Evolutionary conservation across 2,888 invertebrate genomes (phyloP).

Genomic region (Colostygia pectinataria): DNA sequence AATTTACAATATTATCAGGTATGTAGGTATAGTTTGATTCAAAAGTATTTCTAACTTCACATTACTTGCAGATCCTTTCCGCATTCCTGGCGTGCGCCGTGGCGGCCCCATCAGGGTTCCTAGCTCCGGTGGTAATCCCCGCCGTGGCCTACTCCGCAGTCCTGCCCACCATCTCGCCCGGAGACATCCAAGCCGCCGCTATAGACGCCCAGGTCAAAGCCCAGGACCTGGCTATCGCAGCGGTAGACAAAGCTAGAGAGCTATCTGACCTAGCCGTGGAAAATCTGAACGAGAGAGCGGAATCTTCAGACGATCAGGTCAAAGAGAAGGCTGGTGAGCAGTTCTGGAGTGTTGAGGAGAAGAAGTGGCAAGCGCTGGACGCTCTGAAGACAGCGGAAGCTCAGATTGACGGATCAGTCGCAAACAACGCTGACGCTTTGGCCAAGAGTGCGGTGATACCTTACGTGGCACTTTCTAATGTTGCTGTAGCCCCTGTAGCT

Average conservation of each 20-base stretch:
- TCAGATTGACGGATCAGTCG: slow-evolving; percentile 57
- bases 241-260: slow-evolving; percentile 55
- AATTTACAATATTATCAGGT: no score
- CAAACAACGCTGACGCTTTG: slow-evolving; percentile 47
- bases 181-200: slow-evolving; percentile 68
- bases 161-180: slow-evolving; percentile 58
- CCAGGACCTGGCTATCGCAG: slow-evolving; percentile 53
- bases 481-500: slow-evolving; percentile 26
- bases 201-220: slow-evolving; percentile 63
- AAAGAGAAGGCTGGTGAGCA: slow-evolving; percentile 52
- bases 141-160: slow-evolving; percentile 41
- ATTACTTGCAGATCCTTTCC: slow-evolving; percentile 55
- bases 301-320: slow-evolving; percentile 51
- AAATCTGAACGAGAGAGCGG: slow-evolving; percentile 50
- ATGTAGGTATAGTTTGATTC: no score
- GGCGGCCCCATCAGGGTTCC: slow-evolving; percentile 60
- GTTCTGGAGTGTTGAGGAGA: slow-evolving; percentile 65
- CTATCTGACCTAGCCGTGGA: slow-evolving; percentile 51
- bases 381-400: slow-evolving; percentile 65
- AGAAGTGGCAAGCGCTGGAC: slow-evolving; percentile 70
- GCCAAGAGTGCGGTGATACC: slow-evolving; percentile 48
- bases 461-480: slow-evolving; percentile 26
- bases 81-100: slow-evolving; percentile 60
- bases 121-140: slow-evolving; percentile 35
- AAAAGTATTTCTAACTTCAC: no score